phyloP scores from a whole-genome alignment of 2,888 invertebrate genomes.

The Neoaliturus tenellus region DNA sequence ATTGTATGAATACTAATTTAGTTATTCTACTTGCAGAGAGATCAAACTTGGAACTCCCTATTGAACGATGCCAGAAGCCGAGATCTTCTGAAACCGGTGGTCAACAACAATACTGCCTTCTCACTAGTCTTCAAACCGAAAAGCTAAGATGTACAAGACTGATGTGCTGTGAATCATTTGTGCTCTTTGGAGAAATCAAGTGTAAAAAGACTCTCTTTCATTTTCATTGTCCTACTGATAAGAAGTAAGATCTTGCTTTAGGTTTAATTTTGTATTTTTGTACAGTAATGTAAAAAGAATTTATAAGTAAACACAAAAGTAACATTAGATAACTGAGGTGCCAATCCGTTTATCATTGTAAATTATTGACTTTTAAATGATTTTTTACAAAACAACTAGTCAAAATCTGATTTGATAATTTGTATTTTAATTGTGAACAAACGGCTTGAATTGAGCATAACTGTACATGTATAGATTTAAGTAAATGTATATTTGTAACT shows the following conservation, averaged over 20 bases:
- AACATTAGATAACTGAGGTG: not conserved
- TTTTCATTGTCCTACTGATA: too few relatives aligned
- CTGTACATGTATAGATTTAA: not conserved
- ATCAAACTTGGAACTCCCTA: not conserved
- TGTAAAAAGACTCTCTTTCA: too few relatives aligned
- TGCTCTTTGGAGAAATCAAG: too few relatives aligned
- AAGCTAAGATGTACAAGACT: not conserved
- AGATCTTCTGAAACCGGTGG: not conserved
- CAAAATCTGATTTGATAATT: not conserved
- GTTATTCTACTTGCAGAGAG: not conserved
- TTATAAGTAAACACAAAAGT: not conserved
- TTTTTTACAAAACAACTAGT: not conserved
- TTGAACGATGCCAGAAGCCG: not conserved
- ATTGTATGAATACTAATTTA: not conserved
- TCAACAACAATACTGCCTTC: not conserved
- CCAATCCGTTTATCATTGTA: not conserved
- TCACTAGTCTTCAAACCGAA: not conserved
- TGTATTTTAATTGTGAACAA: not conserved
- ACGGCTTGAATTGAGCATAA: not conserved
- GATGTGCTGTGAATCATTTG: not conserved
- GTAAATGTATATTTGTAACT: not conserved
- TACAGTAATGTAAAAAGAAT: not conserved
- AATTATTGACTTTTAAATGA: not conserved
- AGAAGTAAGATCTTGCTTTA: too few relatives aligned
- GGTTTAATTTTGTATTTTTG: conserved; percentile 37